phyloP scores from a whole-genome alignment of 2,797 vertebrate species.

The Sparus aurata region DNA sequence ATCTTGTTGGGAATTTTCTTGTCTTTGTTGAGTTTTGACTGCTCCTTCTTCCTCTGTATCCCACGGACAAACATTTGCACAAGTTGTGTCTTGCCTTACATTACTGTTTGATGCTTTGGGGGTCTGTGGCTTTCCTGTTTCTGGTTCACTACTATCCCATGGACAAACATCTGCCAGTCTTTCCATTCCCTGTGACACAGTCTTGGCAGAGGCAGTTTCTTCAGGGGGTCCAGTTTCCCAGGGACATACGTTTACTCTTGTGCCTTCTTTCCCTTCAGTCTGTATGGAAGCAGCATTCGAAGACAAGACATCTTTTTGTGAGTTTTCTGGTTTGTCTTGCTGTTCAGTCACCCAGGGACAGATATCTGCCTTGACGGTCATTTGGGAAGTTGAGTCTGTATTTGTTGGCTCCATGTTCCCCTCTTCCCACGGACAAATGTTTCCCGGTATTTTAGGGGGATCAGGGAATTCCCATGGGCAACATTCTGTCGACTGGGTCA shows the following conservation, averaged over 20 bases:
- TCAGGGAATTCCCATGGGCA: constrained; percentile 88
- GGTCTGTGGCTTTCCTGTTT: constrained; percentile 21
- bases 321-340: constrained; percentile 46
- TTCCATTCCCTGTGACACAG: constrained; percentile 20
- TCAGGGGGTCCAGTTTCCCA: constrained; percentile 65
- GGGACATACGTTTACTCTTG: constrained; percentile 62
- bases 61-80: constrained; percentile 50
- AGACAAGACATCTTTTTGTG: constrained; percentile 16
- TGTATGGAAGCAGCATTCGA: constrained; percentile 22
- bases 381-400: constrained; percentile 45
- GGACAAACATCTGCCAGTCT: constrained; percentile 40
- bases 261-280: constrained; percentile 39
- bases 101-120: neutral
- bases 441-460: constrained; percentile 65
- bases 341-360: constrained; percentile 71
- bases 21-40: constrained; percentile 14
- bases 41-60: constrained; percentile 43
- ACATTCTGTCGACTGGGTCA: constrained; percentile 63
- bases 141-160: constrained; percentile 57
- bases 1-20: neutral
- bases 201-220: constrained; percentile 17
- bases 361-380: constrained; percentile 61
- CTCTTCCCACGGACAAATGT: constrained; percentile 70
- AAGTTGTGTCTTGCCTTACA: neutral
- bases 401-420: constrained; percentile 34